Conservation (phyloP, 2,888 invertebrate species). For the Dasysyrphus tricinctus region DNA sequence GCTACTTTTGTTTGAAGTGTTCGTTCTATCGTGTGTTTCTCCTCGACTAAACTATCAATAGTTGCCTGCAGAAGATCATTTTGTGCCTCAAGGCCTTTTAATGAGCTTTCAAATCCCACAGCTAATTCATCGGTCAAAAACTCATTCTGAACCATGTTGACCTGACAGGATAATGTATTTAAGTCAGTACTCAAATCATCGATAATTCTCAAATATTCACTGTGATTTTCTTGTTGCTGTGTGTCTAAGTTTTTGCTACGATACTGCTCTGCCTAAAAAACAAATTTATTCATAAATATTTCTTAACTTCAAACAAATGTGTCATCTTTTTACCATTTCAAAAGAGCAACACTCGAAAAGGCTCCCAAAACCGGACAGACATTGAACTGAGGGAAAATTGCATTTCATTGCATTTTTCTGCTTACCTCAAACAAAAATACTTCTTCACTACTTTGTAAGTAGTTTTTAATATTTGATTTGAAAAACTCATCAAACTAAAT, state of each 20-base stretch:
- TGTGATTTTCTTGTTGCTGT: constrained; percentile 77
- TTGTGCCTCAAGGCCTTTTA: constrained; percentile 78
- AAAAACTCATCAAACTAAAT: constrained; percentile 68
- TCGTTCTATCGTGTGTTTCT: constrained; percentile 44
- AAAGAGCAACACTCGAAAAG: constrained; percentile 48
- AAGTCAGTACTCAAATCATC: constrained; percentile 81
- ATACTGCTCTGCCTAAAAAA: constrained; percentile 76
- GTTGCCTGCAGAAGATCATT: constrained; percentile 79
- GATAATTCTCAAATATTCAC: constrained; percentile 81
- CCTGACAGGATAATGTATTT: constrained; percentile 80
- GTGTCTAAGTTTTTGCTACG: constrained; percentile 65
- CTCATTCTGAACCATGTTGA: constrained; percentile 79
- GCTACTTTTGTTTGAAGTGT: constrained; percentile 47
- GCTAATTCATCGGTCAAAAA: constrained; percentile 71
- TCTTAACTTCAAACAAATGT: background rate
- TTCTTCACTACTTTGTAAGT: background rate
- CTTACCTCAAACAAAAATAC: constrained; percentile 6
- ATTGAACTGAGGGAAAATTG: constrained; percentile 28
- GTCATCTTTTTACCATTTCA: constrained; percentile 59
- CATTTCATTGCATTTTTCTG: constrained; percentile 30
- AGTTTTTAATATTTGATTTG: constrained; percentile 16
- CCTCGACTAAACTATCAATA: constrained; percentile 70
- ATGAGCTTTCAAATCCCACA: constrained; percentile 75
- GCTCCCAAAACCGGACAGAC: constrained; percentile 34
- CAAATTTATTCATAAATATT: constrained; percentile 7